Conservation (phyloP, 92 coral and sea anemone genomes). For the Epizoanthus illoricatus region DNA sequence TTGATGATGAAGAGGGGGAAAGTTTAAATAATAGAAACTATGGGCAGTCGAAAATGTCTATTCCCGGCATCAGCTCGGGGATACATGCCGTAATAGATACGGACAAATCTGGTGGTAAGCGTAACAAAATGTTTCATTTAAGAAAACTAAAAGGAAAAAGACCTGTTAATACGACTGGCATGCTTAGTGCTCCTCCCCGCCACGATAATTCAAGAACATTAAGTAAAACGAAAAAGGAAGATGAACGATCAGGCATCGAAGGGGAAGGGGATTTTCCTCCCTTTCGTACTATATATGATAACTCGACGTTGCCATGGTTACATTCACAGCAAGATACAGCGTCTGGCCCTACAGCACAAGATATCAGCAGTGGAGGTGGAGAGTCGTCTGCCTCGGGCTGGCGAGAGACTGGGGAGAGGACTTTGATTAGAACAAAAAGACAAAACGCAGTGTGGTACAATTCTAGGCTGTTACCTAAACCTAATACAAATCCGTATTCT, state of each 20-base stretch:
- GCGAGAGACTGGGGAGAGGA: background rate
- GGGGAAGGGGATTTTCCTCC: background rate
- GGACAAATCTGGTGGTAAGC: background rate
- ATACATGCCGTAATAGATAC: background rate
- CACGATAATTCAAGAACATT: background rate
- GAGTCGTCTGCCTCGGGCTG: background rate
- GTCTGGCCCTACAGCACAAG: background rate
- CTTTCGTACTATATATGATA: background rate
- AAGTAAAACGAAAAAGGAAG: background rate
- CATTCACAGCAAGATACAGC: background rate
- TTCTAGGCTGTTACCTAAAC: conserved; percentile 13
- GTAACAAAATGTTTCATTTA: background rate
- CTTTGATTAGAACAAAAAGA: conserved; percentile 29
- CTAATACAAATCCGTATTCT: conserved; percentile 17
- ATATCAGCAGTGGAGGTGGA: background rate
- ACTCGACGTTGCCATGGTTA: background rate
- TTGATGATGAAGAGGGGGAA: background rate
- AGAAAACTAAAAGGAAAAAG: background rate
- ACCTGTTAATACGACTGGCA: background rate
- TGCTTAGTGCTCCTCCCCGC: background rate
- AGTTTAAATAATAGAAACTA: background rate
- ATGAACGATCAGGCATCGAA: background rate
- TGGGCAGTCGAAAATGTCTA: background rate
- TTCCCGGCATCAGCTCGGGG: too few relatives aligned
- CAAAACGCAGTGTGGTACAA: conserved; percentile 71